A percentile compares a stretch with the other conserved stretches of the same genome.
Evolutionary conservation across 2,888 invertebrate genomes (phyloP).

Genomic region (Drosophila setosimentum): DNA sequence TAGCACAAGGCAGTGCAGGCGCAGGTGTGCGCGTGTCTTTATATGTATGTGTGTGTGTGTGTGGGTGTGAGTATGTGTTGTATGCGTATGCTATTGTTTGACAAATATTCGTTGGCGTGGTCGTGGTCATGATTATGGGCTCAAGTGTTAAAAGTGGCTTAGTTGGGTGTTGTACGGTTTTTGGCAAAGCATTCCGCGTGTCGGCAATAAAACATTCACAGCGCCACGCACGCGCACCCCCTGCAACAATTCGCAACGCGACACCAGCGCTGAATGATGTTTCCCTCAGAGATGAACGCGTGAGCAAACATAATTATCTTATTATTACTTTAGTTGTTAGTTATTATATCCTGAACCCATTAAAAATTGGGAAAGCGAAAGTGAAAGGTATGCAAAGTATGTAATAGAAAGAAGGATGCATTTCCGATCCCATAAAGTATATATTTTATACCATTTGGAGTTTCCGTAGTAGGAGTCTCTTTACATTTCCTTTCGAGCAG

Average conservation of each 20-base stretch:
- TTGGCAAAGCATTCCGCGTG: constrained; percentile 77
- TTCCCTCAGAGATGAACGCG: constrained; percentile 30
- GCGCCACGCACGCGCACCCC: constrained; percentile 48
- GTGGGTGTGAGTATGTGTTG: constrained; percentile 10
- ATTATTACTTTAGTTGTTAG: neutral
- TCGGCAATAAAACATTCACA: constrained; percentile 59
- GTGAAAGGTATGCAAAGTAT: neutral
- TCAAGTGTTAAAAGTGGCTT: constrained; percentile 67
- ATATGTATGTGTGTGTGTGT: constrained; percentile 9
- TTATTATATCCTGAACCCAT: neutral
- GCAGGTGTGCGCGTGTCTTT: constrained; percentile 54
- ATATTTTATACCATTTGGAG: neutral
- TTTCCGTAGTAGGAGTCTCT: neutral
- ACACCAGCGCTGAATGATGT: constrained; percentile 20
- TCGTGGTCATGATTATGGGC: constrained; percentile 20
- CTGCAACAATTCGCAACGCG: constrained; percentile 55
- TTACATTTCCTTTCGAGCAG: no score
- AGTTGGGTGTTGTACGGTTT: constrained; percentile 77
- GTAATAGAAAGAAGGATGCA: neutral
- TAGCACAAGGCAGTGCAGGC: constrained; percentile 60
- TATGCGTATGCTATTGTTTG: constrained; percentile 15
- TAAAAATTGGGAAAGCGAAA: neutral
- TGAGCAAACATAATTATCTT: neutral
- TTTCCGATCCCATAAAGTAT: neutral
- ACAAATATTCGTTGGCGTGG: constrained; percentile 28